phyloP scores from a whole-genome alignment of 2,888 invertebrate genomes.

The Oxystoma pomonae region DNA sequence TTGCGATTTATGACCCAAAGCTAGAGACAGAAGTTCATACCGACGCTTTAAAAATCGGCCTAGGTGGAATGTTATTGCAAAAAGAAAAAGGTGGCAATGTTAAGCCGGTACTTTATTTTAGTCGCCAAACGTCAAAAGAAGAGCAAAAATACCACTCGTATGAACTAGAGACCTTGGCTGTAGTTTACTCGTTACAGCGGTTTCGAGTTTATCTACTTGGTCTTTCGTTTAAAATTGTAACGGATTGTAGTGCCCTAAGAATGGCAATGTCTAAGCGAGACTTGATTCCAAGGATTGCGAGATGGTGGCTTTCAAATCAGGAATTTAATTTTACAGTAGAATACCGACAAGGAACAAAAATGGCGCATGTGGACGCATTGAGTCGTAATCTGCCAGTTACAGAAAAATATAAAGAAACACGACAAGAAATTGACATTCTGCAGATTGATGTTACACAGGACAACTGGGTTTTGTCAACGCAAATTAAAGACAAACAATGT shows the following conservation, averaged over 20 bases:
- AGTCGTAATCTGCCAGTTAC: background rate
- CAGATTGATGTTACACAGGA: constrained; percentile 6
- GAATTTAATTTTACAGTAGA: background rate
- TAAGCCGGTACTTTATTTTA: background rate
- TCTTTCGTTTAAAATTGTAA: background rate
- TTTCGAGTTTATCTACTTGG: background rate
- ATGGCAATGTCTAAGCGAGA: too few relatives aligned
- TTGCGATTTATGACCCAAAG: too few relatives aligned
- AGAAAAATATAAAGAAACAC: background rate
- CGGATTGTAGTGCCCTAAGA: background rate
- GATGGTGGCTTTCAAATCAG: background rate
- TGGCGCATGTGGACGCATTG: background rate
- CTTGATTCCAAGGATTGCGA: too few relatives aligned
- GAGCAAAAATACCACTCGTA: constrained; percentile 4
- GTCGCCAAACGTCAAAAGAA: too few relatives aligned
- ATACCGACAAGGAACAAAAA: background rate
- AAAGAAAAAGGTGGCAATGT: background rate
- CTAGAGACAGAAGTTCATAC: too few relatives aligned
- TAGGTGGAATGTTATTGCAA: constrained; percentile 4
- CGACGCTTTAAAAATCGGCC: too few relatives aligned
- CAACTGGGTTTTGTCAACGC: constrained; percentile 10
- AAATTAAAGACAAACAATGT: constrained; percentile 9
- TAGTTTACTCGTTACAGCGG: background rate
- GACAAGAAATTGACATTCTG: background rate
- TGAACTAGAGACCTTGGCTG: background rate